Evolutionary conservation across 2,113 vertebrate species (phyloP), one percentile per base, ranked within the genome.

Genomic region (Leptobrachium leishanense): DNA sequence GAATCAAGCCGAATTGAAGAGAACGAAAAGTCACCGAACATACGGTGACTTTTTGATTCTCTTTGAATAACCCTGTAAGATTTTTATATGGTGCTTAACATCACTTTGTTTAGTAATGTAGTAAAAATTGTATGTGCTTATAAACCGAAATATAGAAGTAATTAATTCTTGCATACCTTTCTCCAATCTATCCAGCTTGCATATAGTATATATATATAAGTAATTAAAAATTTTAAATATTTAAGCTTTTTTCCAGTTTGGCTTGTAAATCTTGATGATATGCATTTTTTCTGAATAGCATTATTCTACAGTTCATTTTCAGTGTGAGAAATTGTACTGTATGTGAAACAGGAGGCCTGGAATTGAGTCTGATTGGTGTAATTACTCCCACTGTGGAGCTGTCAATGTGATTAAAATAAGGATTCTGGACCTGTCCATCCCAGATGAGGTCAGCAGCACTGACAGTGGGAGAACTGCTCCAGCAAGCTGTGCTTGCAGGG

Each of bases 341-440:
- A 88, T 90, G 84, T 88, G 75, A 88, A 89, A 91, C 86, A 89
- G 89, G 88, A 89, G 88, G 86, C 87, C 87, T 92, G 88, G 77
- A 86, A 90, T 92, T 88, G 86, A 89, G 90, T 77, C 85, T 6
- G 85, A 89, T 86, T 90, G 85, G 86, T 89, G 84, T 90, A 93
- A 93, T 93, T 92, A 93, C 87, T 93, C 90, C 90, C 90, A 90
- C 88, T 87, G 91, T 89, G 87, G 79, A 85, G 81, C 84, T 89
- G 88, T 91, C 90, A 91, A 87, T 92, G 87, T 90, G 90, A 93
- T 92, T 92, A 92, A 91, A 90, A 88, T 85, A 88, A 87, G 87
- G 87, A 91, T 87, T 90, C 86, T 87, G 85, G 86, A 83, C 77
- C 85, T 85, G 87, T 91, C 88, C 87, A 80, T 90, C 57, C 85